Percentiles rank a stretch among this genome's conserved stretches.
These are phyloP conservation scores for Conus betulinus DNA, from an alignment of 1,140 invertebrate species.

Conservation along the genomic window DNA sequence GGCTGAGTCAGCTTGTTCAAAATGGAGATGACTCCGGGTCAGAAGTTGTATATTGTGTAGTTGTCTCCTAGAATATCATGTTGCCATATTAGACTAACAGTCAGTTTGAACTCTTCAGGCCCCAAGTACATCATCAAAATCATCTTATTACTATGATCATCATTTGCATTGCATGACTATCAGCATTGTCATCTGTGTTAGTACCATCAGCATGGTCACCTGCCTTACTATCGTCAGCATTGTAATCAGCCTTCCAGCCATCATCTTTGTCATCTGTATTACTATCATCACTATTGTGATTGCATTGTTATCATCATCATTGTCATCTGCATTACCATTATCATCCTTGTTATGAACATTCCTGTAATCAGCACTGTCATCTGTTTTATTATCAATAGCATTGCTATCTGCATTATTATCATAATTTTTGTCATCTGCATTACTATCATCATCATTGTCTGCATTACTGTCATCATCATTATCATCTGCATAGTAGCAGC, in stretches of 20 bases:
- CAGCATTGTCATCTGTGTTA: background rate
- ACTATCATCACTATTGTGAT: background rate
- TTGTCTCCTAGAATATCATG: too few relatives aligned
- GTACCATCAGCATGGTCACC: background rate
- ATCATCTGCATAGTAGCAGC: too few relatives aligned
- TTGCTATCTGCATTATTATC: background rate
- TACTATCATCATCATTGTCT: background rate
- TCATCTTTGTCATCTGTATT: background rate
- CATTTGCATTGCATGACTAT: constrained; percentile 1
- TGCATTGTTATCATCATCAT: constrained; percentile 8
- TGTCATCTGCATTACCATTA: background rate
- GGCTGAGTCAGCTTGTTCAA: too few relatives aligned
- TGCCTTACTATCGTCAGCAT: background rate
- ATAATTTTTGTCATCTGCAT: background rate
- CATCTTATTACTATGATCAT: background rate
- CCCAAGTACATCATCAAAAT: background rate
- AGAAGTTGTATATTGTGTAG: too few relatives aligned
- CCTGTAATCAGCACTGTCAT: background rate
- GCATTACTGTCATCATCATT: too few relatives aligned
- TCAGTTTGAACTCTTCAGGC: too few relatives aligned
- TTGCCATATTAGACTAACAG: too few relatives aligned
- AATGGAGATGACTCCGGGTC: too few relatives aligned
- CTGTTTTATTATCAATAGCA: background rate
- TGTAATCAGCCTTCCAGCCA: background rate
- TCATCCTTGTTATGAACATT: background rate